These are phyloP conservation scores for Leucoraja erinaceus DNA, from an alignment of 2,113 vertebrate genomes.

Conservation along the genomic window DNA sequence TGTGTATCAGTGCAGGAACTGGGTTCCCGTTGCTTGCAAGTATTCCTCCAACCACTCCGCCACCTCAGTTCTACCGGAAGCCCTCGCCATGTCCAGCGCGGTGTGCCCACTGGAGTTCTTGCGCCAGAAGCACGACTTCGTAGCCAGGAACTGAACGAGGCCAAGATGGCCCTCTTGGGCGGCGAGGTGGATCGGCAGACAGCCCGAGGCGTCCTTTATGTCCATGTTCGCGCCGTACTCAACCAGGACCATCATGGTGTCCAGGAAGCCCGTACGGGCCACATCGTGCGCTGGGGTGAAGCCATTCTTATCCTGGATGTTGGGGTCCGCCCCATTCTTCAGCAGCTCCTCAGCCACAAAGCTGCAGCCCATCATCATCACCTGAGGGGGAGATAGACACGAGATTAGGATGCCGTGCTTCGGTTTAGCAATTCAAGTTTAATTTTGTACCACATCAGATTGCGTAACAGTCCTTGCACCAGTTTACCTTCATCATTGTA, in stretches of 20 bases:
- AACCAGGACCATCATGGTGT: constrained; percentile 70
- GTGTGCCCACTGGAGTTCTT: constrained; percentile 62
- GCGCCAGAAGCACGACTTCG: constrained; percentile 64
- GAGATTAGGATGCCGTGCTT: too few relatives aligned
- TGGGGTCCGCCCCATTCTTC: constrained; percentile 75
- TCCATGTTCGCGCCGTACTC: constrained; percentile 73
- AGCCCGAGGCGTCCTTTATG: constrained; percentile 57
- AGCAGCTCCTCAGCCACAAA: constrained; percentile 66
- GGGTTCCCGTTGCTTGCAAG: constrained; percentile 42
- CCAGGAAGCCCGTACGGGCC: constrained; percentile 74
- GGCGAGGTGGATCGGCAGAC: constrained; percentile 74
- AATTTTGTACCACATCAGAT: too few relatives aligned
- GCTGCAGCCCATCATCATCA: constrained; percentile 83
- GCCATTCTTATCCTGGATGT: constrained; percentile 69
- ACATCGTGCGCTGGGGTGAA: constrained; percentile 74
- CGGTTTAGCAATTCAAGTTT: too few relatives aligned
- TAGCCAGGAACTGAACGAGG: constrained; percentile 68
- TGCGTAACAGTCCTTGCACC: too few relatives aligned
- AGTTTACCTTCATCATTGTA: too few relatives aligned
- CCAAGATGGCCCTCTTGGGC: constrained; percentile 64
- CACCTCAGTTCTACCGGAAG: constrained; percentile 51
- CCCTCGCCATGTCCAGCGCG: constrained; percentile 63
- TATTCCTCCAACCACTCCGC: constrained; percentile 52
- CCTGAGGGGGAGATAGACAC: constrained; percentile 51
- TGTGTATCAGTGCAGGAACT: constrained; percentile 45